Evolutionary conservation across 2,113 vertebrate genomes (phyloP).

Genomic region (Chloroceryle aenea): DNA sequence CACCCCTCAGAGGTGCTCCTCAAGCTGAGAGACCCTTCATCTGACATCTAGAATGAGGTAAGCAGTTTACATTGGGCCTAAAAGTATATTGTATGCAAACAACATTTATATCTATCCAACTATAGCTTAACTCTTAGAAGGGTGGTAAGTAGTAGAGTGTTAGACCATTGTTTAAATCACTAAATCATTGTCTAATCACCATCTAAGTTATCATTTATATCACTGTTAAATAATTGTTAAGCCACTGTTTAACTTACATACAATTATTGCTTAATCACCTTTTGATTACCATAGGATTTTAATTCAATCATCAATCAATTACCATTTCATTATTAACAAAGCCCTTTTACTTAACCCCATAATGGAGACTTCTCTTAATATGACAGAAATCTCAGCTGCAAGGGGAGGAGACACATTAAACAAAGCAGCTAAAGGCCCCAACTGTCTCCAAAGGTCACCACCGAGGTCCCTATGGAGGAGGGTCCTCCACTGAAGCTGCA

Average conservation of each 20-base stretch:
- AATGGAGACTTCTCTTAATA: neutral
- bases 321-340: neutral
- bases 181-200: neutral
- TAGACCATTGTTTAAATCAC: neutral
- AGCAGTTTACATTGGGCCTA: neutral
- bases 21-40: rapidly evolving
- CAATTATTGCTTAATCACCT: neutral
- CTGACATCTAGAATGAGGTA: neutral
- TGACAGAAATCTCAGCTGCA: neutral
- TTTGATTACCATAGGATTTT: neutral
- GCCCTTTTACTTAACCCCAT: neutral
- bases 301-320: neutral
- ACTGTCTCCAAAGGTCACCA: neutral
- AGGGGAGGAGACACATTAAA: neutral
- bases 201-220: neutral
- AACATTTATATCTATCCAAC: neutral
- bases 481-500: neutral
- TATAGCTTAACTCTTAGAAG: neutral
- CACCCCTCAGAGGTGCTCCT: neutral
- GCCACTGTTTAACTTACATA: neutral
- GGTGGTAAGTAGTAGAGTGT: neutral
- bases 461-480: rapidly evolving
- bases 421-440: neutral
- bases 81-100: neutral
- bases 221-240: neutral